Base-by-base conservation (phyloP, 2,888 invertebrate genomes). In the Parasteatoda lunata region DNA sequence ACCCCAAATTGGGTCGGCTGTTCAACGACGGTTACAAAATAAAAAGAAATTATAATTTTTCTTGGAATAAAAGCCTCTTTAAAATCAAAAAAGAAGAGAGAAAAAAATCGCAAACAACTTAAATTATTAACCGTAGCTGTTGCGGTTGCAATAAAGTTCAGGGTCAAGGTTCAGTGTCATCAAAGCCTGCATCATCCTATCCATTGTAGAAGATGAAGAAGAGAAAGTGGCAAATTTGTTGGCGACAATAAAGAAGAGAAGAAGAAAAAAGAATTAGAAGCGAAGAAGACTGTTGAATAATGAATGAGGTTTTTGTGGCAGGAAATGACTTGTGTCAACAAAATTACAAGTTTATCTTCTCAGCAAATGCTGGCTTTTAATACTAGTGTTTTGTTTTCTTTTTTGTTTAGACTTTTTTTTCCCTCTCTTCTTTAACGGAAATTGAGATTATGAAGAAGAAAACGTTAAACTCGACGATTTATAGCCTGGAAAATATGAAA, bases 311-410 rank as follows among this genome's bases (percentile, higher is more conserved):
- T 13, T 13, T 54, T 54, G 54, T 54, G 54, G 54, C 54, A 54
- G 54, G 54, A 54, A 54, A 54, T 54, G 54, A 54, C 54, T 54
- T 54, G 54, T 54, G 54, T 54, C 54, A 54, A 54, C 54, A 54
- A 54, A 54, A 54, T 54, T 54, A 54, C 54, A 54, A 54, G 54
- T 30, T 30, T 30, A 30, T 30, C 30, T 30, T 30, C 30, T 30
- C 30, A 30, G 30, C 30, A 30, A 30, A 30, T 30, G 54, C 13
- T 54, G 54, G 9, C 54, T 54, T 8, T 54, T 3, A 4, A 54
- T 13, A n/a, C n/a, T 7, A 54, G 54, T 54, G 54, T 13, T 11
- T 54, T 4, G 13, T 54, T 8, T 13, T 11, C 13, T 11, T 54
- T 54, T 13, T 54, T 54, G 8, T 54, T 54, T 54, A 7, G 7